These are phyloP conservation scores for Romanomermis culicivorax DNA, from an alignment of 2,888 invertebrate genomes.

Conservation along the genomic window DNA sequence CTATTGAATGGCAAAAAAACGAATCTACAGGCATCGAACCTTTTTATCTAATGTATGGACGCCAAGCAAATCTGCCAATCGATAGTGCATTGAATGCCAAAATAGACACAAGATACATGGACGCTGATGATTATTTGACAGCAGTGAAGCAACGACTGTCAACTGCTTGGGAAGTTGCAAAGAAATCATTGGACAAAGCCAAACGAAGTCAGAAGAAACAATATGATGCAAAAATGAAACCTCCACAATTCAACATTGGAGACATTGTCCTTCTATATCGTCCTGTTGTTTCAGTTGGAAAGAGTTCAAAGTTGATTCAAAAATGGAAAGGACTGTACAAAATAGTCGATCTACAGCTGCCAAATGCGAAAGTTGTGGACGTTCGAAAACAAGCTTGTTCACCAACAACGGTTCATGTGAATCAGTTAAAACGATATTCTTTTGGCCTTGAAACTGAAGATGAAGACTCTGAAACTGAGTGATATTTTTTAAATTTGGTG, in stretches of 20 bases:
- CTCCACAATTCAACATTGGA: background rate
- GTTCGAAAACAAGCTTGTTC: background rate
- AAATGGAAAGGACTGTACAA: background rate
- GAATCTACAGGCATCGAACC: slow-evolving; percentile 13
- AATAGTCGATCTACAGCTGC: background rate
- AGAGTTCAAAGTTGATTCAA: background rate
- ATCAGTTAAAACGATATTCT: background rate
- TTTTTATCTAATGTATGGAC: slow-evolving; percentile 14
- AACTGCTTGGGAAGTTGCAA: background rate
- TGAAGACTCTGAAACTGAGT: too few species aligned
- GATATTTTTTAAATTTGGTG: too few species aligned
- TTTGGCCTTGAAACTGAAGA: too few species aligned
- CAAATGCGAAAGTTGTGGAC: background rate
- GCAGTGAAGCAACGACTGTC: background rate
- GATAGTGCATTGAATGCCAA: slow-evolving; percentile 10
- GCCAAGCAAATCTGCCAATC: slow-evolving; percentile 12
- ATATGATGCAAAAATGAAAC: background rate
- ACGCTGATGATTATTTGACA: background rate
- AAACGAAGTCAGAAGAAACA: background rate
- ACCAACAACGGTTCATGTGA: background rate
- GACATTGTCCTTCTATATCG: background rate
- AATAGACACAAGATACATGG: background rate
- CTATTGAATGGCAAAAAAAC: slow-evolving; percentile 14
- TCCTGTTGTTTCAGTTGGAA: background rate
- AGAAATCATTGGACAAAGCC: background rate